A percentile compares a stretch with the other conserved stretches of the same genome.
phyloP scores from a whole-genome alignment of 1,140 invertebrate genomes.

The Octopus bimaculoides region DNA sequence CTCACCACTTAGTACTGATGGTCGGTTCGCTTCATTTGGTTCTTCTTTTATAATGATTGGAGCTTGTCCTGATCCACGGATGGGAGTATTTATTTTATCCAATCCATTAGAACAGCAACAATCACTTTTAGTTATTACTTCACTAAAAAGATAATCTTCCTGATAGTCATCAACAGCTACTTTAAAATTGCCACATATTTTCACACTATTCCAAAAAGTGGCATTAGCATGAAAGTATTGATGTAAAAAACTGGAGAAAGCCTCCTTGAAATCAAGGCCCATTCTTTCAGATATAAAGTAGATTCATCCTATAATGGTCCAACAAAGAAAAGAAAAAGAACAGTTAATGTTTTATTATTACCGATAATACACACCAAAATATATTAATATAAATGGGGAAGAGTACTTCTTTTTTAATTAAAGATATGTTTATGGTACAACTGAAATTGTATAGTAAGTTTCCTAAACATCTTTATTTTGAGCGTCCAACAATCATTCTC shows the following conservation, averaged over 20 bases:
- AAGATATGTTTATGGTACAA: too few species aligned
- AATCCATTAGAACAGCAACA: neutral
- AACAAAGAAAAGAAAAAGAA: neutral
- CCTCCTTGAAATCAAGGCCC: slow-evolving; percentile 8
- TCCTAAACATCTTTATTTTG: too few species aligned
- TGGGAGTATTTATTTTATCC: neutral
- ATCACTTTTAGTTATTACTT: neutral
- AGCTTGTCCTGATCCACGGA: neutral
- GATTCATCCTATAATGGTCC: neutral
- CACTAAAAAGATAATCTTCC: neutral
- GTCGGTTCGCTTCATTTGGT: neutral
- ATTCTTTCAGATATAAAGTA: neutral
- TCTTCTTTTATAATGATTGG: neutral
- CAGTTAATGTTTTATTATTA: too few species aligned
- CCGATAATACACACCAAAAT: too few species aligned
- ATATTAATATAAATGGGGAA: too few species aligned
- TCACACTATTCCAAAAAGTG: slow-evolving; percentile 3
- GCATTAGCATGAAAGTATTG: neutral
- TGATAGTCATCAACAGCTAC: slow-evolving; percentile 1
- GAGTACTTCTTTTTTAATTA: too few species aligned
- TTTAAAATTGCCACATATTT: slow-evolving; percentile 1
- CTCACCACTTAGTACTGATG: neutral
- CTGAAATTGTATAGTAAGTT: too few species aligned
- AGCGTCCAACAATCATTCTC: too few species aligned
- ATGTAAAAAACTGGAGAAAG: slow-evolving; percentile 5